Conservation (phyloP, 2,797 vertebrate genomes). For the Protonibea diacanthus region DNA sequence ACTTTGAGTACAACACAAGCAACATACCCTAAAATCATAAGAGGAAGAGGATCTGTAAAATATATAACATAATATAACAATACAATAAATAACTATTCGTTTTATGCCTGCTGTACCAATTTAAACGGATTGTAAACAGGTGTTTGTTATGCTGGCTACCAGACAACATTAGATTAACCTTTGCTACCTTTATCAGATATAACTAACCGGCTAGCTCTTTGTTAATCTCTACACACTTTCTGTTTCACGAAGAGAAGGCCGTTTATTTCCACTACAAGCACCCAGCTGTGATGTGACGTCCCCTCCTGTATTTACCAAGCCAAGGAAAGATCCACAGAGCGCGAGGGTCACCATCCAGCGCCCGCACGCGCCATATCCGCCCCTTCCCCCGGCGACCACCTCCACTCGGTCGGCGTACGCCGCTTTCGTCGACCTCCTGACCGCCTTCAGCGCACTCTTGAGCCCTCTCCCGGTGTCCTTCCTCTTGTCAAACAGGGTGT, state of each 20-base stretch:
- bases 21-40: neutral
- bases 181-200: neutral
- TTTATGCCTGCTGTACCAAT: neutral
- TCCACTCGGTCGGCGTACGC: constrained; percentile 63
- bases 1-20: neutral
- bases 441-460: constrained; percentile 76
- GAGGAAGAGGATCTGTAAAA: no score
- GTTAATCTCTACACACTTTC: neutral
- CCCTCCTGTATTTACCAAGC: constrained; percentile 75
- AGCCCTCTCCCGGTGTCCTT: constrained; percentile 66
- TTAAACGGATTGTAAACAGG: neutral
- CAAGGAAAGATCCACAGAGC: constrained; percentile 85
- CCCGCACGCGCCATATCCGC: constrained; percentile 48
- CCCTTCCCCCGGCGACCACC: constrained; percentile 56
- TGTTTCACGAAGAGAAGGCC: neutral
- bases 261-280: neutral
- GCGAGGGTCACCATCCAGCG: constrained; percentile 79
- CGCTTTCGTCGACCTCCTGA: constrained; percentile 35
- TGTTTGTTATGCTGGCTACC: neutral
- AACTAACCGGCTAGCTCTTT: no score
- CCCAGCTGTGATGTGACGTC: neutral
- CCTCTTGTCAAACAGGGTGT: constrained; percentile 84
- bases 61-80: no score
- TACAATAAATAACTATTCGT: neutral
- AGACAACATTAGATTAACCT: neutral